Percentiles rank a stretch among this genome's conserved stretches.
These are phyloP conservation scores for Helicoverpa assulta DNA, from an alignment of 2,888 invertebrate species.

Conservation along the genomic window DNA sequence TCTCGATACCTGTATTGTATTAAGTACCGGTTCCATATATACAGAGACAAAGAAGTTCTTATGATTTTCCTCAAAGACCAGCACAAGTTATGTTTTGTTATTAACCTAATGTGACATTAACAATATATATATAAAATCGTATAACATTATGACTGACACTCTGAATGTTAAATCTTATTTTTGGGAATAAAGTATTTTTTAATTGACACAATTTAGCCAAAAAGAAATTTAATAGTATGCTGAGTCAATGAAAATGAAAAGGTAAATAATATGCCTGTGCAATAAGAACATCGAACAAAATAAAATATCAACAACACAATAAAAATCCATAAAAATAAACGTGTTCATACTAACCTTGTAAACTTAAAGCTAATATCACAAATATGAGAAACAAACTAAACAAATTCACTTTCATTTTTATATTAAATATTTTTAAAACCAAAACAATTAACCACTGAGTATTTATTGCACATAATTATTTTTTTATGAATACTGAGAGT, in stretches of 20 bases:
- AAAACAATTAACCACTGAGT: slow-evolving; percentile 17
- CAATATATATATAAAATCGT: neutral
- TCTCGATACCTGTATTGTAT: neutral
- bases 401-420: slow-evolving; percentile 54
- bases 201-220: slow-evolving; percentile 20
- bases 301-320: slow-evolving; percentile 25
- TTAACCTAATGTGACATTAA: neutral
- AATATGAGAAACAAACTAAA: slow-evolving; percentile 45
- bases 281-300: slow-evolving; percentile 39
- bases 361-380: slow-evolving; percentile 51
- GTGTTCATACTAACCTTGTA: slow-evolving; percentile 59
- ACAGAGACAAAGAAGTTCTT: neutral
- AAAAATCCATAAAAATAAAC: slow-evolving; percentile 18
- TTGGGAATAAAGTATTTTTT: neutral
- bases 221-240: slow-evolving; percentile 7
- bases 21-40: neutral
- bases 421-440: slow-evolving; percentile 1
- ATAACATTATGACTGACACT: neutral
- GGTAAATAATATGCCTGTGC: slow-evolving; percentile 15
- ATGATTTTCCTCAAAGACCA: slow-evolving; percentile 26
- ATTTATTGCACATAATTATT: slow-evolving; percentile 41
- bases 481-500: slow-evolving; percentile 38
- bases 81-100: neutral
- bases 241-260: slow-evolving; percentile 36
- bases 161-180: neutral